A percentile compares a stretch with the other conserved stretches of the same genome.
These are phyloP conservation scores for Apistogramma diplotaenia DNA, from an alignment of 2,113 vertebrate genomes.

Conservation along the genomic window DNA sequence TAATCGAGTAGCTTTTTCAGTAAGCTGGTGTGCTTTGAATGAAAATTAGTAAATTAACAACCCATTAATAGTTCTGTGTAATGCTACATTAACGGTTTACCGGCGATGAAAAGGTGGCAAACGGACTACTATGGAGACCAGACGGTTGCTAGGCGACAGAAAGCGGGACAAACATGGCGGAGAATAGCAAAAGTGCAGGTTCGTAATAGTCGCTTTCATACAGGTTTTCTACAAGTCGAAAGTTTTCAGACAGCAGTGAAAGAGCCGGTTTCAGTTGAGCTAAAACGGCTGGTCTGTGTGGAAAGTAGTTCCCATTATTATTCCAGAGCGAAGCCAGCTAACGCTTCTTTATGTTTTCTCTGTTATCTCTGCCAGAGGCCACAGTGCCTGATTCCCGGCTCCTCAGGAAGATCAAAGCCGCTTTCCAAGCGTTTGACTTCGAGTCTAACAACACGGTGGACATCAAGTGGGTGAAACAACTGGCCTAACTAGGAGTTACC, in stretches of 20 bases:
- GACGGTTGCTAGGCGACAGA: slow-evolving; percentile 62
- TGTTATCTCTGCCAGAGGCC: slow-evolving; percentile 65
- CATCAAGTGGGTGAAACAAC: slow-evolving; percentile 80
- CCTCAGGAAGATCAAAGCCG: slow-evolving; percentile 80
- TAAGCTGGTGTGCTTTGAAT: fast-evolving
- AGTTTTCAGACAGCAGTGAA: neutral
- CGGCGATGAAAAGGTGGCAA: neutral
- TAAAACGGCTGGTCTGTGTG: neutral
- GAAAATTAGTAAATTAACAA: neutral
- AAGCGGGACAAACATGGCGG: slow-evolving; percentile 53
- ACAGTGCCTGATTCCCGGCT: slow-evolving; percentile 72
- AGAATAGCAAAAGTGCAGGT: slow-evolving; percentile 58
- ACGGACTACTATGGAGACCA: no score
- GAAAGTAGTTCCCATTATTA: neutral
- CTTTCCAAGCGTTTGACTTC: slow-evolving; percentile 92
- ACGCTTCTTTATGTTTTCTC: neutral
- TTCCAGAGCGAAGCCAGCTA: neutral
- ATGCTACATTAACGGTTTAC: neutral
- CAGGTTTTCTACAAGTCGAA: neutral
- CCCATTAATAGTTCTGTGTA: neutral
- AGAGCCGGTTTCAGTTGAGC: neutral
- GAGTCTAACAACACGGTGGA: slow-evolving; percentile 86
- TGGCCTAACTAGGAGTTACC: neutral
- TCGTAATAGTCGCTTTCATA: neutral
- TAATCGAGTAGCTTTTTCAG: neutral